Percentiles rank a stretch among this genome's conserved stretches.
Conservation (phyloP, 2,113 vertebrate genomes). For the Cariama cristata region DNA sequence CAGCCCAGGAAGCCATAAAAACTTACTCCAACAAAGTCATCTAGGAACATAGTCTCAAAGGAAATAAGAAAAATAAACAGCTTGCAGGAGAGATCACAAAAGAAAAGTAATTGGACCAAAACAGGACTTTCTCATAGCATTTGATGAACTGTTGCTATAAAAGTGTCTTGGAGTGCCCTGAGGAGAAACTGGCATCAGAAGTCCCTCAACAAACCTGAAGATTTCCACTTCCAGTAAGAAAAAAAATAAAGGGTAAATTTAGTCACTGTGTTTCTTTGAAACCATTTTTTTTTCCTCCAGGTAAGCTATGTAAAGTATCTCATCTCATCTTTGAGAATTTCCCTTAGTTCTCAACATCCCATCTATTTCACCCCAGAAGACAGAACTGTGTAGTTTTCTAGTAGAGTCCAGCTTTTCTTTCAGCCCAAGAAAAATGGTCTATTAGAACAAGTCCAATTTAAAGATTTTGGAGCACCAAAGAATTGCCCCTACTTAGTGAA, state of each 20-base stretch:
- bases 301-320: not conserved
- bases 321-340: not conserved
- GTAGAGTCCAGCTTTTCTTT: not conserved
- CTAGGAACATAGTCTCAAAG: not conserved
- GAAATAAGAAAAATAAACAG: not conserved
- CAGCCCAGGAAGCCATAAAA: constrained; percentile 34
- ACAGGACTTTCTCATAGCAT: not conserved
- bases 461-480: not conserved
- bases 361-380: not conserved
- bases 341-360: not conserved
- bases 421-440: not conserved
- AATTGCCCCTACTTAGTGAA: not conserved
- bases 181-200: not conserved
- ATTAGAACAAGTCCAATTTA: not conserved
- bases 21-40: not conserved
- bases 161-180: not conserved
- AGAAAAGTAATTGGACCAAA: not conserved
- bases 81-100: not conserved
- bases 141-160: not conserved
- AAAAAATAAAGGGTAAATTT: not conserved
- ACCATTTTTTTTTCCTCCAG: not conserved
- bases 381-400: not conserved
- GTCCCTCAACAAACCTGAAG: not conserved
- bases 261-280: not conserved
- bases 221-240: not conserved